Conservation (phyloP, 2,797 vertebrate genomes). For the Eurystomus glaucurus region DNA sequence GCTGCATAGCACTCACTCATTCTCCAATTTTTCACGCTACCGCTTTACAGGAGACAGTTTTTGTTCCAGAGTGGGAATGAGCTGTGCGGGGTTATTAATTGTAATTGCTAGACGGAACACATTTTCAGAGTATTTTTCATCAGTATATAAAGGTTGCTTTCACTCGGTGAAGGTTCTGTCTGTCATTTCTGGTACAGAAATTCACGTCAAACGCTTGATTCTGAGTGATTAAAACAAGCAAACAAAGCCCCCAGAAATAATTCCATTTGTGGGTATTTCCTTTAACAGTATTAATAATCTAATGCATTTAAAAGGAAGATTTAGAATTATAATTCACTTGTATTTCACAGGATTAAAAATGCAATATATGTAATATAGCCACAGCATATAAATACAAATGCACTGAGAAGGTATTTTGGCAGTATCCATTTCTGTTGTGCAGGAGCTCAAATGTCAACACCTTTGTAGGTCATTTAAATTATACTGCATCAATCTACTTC, state of each 20-base stretch:
- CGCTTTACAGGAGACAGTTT: not conserved
- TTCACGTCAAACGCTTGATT: not conserved
- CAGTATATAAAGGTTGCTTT: not conserved
- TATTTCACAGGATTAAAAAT: constrained; percentile 62
- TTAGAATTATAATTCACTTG: constrained; percentile 47
- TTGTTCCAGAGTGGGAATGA: rapidly evolving
- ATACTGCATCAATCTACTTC: not conserved
- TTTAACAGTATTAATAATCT: constrained; percentile 70
- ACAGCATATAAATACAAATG: not conserved
- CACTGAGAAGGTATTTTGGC: not conserved
- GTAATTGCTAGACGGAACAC: no score
- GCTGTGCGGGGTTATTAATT: not conserved
- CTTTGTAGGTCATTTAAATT: not conserved
- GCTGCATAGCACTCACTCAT: not conserved
- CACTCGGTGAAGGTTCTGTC: not conserved
- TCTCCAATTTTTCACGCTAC: not conserved
- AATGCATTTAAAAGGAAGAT: constrained; percentile 67
- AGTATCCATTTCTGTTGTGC: not conserved
- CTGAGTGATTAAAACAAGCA: constrained; percentile 34
- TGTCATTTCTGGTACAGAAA: constrained; percentile 2
- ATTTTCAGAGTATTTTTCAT: not conserved
- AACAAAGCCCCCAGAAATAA: constrained; percentile 59
- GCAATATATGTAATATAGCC: constrained; percentile 37
- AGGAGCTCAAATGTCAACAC: not conserved
- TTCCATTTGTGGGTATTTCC: constrained; percentile 65